These are phyloP conservation scores for Paelopatides confundens DNA, from an alignment of 53 echinoderm and acorn worm species.

Conservation along the genomic window DNA sequence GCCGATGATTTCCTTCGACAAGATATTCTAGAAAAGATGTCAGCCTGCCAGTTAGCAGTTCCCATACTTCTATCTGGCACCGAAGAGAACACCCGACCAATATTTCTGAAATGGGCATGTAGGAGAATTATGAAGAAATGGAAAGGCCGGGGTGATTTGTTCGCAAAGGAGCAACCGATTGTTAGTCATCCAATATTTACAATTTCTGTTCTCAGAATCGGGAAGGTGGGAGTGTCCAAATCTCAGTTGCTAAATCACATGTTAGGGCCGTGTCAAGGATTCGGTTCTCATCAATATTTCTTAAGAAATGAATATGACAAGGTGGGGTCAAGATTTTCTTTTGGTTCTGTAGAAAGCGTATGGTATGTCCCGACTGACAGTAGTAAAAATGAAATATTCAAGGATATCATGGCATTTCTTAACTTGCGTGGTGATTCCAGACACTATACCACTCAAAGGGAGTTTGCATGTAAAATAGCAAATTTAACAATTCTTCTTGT, in stretches of 20 bases:
- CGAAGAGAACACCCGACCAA: background rate
- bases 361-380: background rate
- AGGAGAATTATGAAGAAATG: conserved; percentile 6
- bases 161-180: background rate
- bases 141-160: background rate
- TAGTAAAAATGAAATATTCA: conserved; percentile 4
- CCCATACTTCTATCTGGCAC: background rate
- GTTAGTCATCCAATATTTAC: background rate
- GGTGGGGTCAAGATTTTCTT: background rate
- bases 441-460: background rate
- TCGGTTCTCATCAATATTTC: background rate
- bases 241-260: conserved; percentile 2
- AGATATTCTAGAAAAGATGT: conserved; percentile 39
- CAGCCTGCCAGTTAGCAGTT: conserved; percentile 40
- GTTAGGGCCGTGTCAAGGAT: background rate
- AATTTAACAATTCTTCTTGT: conserved; percentile 16
- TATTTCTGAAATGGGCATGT: conserved; percentile 3
- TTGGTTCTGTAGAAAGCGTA: conserved; percentile 14
- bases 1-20: too few relatives aligned
- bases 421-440: conserved; percentile 8
- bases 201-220: conserved; percentile 17
- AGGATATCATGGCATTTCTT: background rate
- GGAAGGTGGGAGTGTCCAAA: conserved; percentile 5
- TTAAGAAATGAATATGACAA: background rate
- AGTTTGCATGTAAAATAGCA: conserved; percentile 13